Evolutionary conservation across 2,113 vertebrate species (phyloP).

Genomic region (Gasterosteus nipponicus): DNA sequence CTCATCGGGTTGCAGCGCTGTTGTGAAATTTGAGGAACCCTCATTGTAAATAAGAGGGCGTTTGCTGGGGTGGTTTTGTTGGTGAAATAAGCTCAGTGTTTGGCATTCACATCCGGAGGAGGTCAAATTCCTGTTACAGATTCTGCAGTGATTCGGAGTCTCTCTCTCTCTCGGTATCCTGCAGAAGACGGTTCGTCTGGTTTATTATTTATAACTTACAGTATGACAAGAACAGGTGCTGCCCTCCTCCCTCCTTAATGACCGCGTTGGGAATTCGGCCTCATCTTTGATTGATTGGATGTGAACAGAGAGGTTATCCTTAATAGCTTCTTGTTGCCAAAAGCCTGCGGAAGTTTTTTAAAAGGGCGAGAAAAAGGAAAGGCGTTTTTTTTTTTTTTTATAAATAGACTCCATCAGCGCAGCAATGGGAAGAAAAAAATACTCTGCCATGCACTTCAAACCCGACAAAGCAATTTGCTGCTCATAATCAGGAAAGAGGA

Average conservation of each 20-base stretch:
- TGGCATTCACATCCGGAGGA: slow-evolving; percentile 29
- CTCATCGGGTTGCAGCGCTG: slow-evolving; percentile 1
- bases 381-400: slow-evolving; percentile 59
- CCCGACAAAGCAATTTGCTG: slow-evolving; percentile 79
- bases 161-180: neutral
- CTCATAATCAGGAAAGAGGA: slow-evolving; percentile 77
- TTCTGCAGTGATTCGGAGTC: slow-evolving; percentile 45
- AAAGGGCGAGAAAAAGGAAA: slow-evolving; percentile 46
- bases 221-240: slow-evolving; percentile 66
- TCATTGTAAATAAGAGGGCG: neutral
- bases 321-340: slow-evolving; percentile 72
- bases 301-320: slow-evolving; percentile 70
- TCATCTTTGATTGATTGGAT: slow-evolving; percentile 74
- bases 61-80: slow-evolving; percentile 21
- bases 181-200: slow-evolving; percentile 13
- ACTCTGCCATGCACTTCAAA: slow-evolving; percentile 65
- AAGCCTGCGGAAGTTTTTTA: slow-evolving; percentile 72
- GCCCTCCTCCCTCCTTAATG: slow-evolving; percentile 49
- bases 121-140: slow-evolving; percentile 45
- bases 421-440: slow-evolving; percentile 47
- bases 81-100: slow-evolving; percentile 35
- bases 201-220: slow-evolving; percentile 39
- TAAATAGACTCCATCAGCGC: slow-evolving; percentile 76
- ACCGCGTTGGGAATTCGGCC: slow-evolving; percentile 66
- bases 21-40: slow-evolving; percentile 19